These are phyloP conservation scores for Pissodes strobi DNA, from an alignment of 1,140 invertebrate genomes.

Conservation along the genomic window DNA sequence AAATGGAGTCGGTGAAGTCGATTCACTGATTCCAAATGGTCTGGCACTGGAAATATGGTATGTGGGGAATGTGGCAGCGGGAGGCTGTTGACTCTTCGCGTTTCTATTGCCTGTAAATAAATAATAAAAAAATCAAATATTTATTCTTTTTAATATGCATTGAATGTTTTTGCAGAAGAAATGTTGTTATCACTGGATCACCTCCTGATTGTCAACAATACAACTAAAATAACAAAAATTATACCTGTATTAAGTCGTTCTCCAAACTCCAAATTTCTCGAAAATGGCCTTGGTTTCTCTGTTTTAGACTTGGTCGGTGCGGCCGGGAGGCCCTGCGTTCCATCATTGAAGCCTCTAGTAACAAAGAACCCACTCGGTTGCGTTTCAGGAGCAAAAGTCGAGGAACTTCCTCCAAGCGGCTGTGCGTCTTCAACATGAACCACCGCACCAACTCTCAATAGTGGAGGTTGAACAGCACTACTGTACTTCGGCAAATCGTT, in stretches of 20 bases:
- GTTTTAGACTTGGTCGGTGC: slow-evolving; percentile 32
- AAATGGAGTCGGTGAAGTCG: slow-evolving; percentile 24
- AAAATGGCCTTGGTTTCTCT: slow-evolving; percentile 43
- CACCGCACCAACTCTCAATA: slow-evolving; percentile 4
- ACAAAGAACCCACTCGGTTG: slow-evolving; percentile 35
- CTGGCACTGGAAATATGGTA: slow-evolving; percentile 50
- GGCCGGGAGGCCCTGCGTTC: not conserved
- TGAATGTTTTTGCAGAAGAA: too few species aligned
- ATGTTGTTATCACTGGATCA: too few species aligned
- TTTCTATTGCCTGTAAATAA: too few species aligned
- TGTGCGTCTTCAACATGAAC: not conserved
- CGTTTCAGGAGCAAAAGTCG: not conserved
- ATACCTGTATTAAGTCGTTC: not conserved
- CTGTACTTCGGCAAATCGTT: too few species aligned
- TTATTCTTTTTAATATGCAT: too few species aligned
- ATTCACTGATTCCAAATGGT: slow-evolving; percentile 40
- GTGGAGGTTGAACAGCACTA: too few species aligned
- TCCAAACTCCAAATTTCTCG: not conserved
- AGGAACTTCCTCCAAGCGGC: not conserved
- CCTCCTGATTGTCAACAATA: too few species aligned
- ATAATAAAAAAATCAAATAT: too few species aligned
- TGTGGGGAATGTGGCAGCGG: slow-evolving; percentile 26
- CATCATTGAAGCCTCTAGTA: slow-evolving; percentile 29
- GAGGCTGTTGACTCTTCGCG: too few species aligned
- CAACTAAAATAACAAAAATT: too few species aligned